Percentiles rank a stretch among this genome's conserved stretches.
Conservation (phyloP, 1,140 invertebrate species). For the Brachionus calyciflorus region DNA sequence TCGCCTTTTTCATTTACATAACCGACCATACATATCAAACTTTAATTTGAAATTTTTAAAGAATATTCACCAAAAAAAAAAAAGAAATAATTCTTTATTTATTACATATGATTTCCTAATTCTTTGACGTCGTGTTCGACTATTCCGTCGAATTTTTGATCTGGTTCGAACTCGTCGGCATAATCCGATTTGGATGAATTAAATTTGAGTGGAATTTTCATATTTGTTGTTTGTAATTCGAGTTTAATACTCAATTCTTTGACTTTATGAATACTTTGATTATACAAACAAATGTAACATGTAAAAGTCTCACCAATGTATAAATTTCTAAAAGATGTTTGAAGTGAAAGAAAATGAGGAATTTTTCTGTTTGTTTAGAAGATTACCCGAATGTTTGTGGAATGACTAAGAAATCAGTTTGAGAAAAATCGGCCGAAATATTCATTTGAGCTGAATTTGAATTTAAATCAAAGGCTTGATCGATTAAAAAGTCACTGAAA, state of each 20-base stretch:
- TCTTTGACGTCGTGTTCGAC: constrained; percentile 37
- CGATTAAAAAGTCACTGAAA: neutral
- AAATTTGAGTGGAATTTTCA: constrained; percentile 16
- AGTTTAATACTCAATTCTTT: constrained; percentile 22
- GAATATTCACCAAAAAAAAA: too few species aligned
- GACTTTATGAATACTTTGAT: constrained; percentile 23
- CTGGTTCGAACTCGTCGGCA: neutral
- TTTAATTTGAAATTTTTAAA: too few species aligned
- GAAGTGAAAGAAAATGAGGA: neutral
- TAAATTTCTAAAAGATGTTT: constrained; percentile 6
- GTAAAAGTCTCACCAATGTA: constrained; percentile 42
- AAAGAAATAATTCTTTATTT: too few species aligned
- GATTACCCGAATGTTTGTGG: constrained; percentile 22
- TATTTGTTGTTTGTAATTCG: constrained; percentile 11
- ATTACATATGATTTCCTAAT: constrained; percentile 44
- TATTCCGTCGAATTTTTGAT: constrained; percentile 40
- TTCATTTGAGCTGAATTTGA: neutral
- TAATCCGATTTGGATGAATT: neutral
- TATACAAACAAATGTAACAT: constrained; percentile 37
- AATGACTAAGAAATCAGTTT: constrained; percentile 31
- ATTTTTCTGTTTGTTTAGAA: neutral
- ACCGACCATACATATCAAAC: constrained; percentile 39
- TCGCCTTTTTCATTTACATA: constrained; percentile 29
- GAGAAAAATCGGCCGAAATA: neutral
- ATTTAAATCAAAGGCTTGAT: neutral